Base-by-base conservation (phyloP, 2,888 invertebrate genomes). In the Stomorhina lunata region DNA sequence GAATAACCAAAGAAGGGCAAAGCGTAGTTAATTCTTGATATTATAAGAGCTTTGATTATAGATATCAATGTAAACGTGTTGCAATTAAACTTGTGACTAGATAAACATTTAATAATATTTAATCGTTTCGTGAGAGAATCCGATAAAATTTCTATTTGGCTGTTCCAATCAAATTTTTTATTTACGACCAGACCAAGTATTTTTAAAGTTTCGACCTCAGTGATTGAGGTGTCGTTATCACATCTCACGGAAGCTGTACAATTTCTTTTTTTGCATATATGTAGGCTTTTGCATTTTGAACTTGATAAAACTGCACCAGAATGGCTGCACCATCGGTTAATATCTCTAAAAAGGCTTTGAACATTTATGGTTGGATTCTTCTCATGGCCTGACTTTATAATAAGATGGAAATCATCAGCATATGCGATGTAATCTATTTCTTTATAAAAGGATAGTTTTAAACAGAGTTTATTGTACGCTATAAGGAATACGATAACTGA, bases 231-330 rank as follows among this genome's bases (percentile, higher is more conserved):
- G n/a, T 71, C 71, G 2, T 9, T 53, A 34, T n/a, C n/a, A n/a
- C 37, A 17, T 3, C 53, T 9, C 6, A 68, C 27, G 12, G 1
- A 37, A 3, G 12, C 32, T 4, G 7, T 40, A 10, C 82, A 82
- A 2, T 45, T 1, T 27, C 25, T 50, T 50, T 76, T 83, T 9
- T 66, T 50, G 12, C 79, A 80, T 4, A 80, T 55, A 7, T 80
- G 40, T 15, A 76, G 34, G 7, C 57, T 48, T 29, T 68, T 71
- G 20, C 79, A 79, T 73, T 80, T 83, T n/a, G 27, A 9, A 2
- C 6, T 29, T 6, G 57, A 80, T 4, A 76, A 27, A 22, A 22
- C 12, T n/a, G 82, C 79, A 2, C 79, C 79, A 1, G 53, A 75
- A 25, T 50, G 76, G 15, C 50, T 53, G n/a, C 61, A 72, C 71